These are phyloP conservation scores for Chelonia mydas DNA, from an alignment of 2,797 vertebrate genomes.

Conservation along the genomic window DNA sequence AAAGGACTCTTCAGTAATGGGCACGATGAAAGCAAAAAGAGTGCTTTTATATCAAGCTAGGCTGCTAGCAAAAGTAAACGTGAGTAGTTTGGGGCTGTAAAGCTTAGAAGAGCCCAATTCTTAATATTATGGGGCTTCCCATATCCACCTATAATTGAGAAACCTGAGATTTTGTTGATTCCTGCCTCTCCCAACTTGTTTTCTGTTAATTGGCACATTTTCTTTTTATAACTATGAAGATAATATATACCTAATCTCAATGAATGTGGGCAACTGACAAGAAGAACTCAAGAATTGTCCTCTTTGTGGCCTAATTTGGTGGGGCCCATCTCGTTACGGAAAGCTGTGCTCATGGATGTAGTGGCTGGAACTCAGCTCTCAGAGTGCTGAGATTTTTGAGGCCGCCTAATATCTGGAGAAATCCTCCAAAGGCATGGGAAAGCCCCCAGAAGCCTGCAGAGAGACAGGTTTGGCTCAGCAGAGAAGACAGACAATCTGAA, in stretches of 20 bases:
- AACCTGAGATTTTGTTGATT: background rate
- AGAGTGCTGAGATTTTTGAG: background rate
- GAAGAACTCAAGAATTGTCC: background rate
- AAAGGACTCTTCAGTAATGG: slow-evolving; percentile 43
- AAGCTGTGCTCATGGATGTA: fast-evolving
- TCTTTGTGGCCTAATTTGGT: background rate
- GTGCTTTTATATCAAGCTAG: background rate
- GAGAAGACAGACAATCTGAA: background rate
- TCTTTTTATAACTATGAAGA: background rate
- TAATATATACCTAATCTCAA: background rate
- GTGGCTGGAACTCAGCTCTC: background rate
- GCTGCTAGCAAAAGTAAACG: background rate
- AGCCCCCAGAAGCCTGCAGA: background rate
- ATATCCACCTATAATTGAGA: background rate
- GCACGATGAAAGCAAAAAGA: slow-evolving; percentile 16
- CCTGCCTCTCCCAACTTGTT: background rate
- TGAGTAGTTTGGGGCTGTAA: slow-evolving; percentile 12
- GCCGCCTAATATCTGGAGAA: background rate
- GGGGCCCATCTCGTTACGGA: fast-evolving
- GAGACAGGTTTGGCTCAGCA: background rate
- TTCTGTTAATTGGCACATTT: background rate
- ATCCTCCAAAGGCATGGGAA: background rate
- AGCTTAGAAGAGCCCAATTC: slow-evolving; percentile 43
- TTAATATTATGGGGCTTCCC: background rate
- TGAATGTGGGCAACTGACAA: background rate